Percentiles rank a stretch among this genome's conserved stretches.
Conservation (phyloP, 2,113 vertebrate genomes). For the Nematolebias whitei region DNA sequence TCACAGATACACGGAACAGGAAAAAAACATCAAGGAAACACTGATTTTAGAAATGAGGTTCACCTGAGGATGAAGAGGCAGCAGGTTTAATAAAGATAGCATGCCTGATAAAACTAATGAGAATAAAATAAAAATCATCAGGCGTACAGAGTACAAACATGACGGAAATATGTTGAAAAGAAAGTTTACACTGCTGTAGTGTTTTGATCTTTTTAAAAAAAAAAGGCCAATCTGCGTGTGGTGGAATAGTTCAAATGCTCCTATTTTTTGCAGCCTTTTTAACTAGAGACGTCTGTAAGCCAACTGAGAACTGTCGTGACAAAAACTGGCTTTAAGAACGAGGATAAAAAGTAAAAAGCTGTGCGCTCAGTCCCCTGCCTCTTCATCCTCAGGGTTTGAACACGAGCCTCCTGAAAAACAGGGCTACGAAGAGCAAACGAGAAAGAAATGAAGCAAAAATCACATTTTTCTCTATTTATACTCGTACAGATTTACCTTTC, state of each 20-base stretch:
- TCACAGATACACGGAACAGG: constrained; percentile 60
- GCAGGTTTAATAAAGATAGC: constrained; percentile 3
- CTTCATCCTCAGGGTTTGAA: constrained; percentile 69
- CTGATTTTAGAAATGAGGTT: constrained; percentile 70
- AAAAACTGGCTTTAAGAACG: neutral
- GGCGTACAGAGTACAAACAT: constrained; percentile 13
- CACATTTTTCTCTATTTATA: constrained; percentile 59
- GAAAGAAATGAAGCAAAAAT: constrained; percentile 40
- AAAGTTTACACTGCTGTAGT: constrained; percentile 74
- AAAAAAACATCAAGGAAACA: constrained; percentile 65
- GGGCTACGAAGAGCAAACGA: constrained; percentile 54
- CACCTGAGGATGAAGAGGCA: constrained; percentile 65
- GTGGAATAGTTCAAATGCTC: constrained; percentile 8
- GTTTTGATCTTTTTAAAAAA: constrained; percentile 20
- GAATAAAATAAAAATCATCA: neutral
- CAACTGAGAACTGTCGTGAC: neutral
- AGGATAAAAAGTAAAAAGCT: neutral
- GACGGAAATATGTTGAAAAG: constrained; percentile 6
- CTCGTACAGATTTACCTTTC: constrained; percentile 64
- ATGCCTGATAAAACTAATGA: neutral
- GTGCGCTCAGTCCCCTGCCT: constrained; percentile 22
- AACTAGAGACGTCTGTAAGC: neutral
- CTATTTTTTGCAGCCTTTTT: too few relatives aligned
- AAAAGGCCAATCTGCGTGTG: constrained; percentile 43
- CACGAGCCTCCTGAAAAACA: constrained; percentile 52